phyloP scores from a whole-genome alignment of 2,888 invertebrate species.

The Spialia ferax region DNA sequence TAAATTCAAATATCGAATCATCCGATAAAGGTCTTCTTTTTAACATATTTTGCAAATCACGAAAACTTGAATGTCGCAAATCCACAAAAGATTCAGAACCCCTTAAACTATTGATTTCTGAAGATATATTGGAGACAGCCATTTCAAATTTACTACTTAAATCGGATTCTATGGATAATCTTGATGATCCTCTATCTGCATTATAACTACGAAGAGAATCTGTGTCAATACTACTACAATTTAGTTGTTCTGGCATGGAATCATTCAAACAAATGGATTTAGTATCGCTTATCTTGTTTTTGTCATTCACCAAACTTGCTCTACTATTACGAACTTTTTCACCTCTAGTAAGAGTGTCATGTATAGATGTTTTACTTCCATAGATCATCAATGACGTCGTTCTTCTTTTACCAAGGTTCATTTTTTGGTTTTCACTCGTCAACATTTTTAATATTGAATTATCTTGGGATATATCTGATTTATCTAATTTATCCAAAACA shows the following conservation, averaged over 20 bases:
- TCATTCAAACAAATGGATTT: constrained; percentile 61
- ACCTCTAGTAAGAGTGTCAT: constrained; percentile 81
- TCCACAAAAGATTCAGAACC: constrained; percentile 84
- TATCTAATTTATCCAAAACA: constrained; percentile 82
- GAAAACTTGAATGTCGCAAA: constrained; percentile 78
- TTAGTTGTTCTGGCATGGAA: constrained; percentile 66
- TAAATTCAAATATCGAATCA: constrained; percentile 90
- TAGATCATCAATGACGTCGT: constrained; percentile 83
- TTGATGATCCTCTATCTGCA: constrained; percentile 78
- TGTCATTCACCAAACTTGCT: constrained; percentile 74
- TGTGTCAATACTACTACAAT: constrained; percentile 73
- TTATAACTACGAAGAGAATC: constrained; percentile 79
- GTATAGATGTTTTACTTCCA: constrained; percentile 81
- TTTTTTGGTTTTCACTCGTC: constrained; percentile 76
- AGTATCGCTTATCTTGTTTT: constrained; percentile 62
- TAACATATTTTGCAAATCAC: constrained; percentile 87
- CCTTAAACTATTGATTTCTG: constrained; percentile 75
- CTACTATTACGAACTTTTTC: constrained; percentile 81
- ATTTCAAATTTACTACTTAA: constrained; percentile 82
- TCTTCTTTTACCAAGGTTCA: constrained; percentile 77
- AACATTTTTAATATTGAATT: constrained; percentile 82
- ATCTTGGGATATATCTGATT: constrained; percentile 78
- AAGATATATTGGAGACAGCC: constrained; percentile 72
- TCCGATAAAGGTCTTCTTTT: constrained; percentile 92
- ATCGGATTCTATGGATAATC: constrained; percentile 80